Base-by-base conservation (phyloP, 2,888 invertebrate species). In the Cantharis nigra region DNA sequence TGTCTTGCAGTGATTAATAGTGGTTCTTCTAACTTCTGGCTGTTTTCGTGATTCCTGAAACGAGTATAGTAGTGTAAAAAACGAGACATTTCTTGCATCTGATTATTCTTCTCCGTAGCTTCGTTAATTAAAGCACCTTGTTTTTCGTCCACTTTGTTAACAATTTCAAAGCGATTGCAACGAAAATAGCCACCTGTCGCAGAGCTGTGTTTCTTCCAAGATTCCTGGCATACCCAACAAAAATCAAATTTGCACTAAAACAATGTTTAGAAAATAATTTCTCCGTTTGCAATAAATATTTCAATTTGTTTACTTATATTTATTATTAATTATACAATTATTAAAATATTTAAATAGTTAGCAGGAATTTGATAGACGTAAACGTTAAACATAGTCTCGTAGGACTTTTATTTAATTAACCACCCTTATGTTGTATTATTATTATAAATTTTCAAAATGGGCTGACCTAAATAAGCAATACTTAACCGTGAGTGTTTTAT, bases 141-240 rank as follows among this genome's bases (percentile, higher is more conserved):
- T 81, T 90, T 90, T 82, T 92, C 92, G 79, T 92, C 92, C 13
- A 92, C 92, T 84, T 91, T 92, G 82, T 91, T 90, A 10, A 91
- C 91, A 5, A 92, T 92, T 84, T 93, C 93, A 85, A 92, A 92
- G 28, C 93, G 86, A 79, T 89, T 89, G 78, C 89, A 89, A 10
- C 93, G 90, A 85, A 93, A 93, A 85, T 93, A 93, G 3, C 93
- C 93, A 2, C 93, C 93, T 1, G 93, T 93, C 3, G 92, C 91
- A 0, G 92, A 92, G 83, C 92, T 92, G 85, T 93, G 93, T 71
- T 92, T 90, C 85, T 93, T 93, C 93, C 93, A 93, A 20, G 91
- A 91, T 84, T 93, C 93, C 84, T 93, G 89, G 84, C 93, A 94
- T 33, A 93, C 92, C 93, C 93, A 93, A 87, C 93, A 93, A 84